These are phyloP conservation scores for Lymantria monacha DNA, from an alignment of 2,888 invertebrate genomes.

Conservation along the genomic window DNA sequence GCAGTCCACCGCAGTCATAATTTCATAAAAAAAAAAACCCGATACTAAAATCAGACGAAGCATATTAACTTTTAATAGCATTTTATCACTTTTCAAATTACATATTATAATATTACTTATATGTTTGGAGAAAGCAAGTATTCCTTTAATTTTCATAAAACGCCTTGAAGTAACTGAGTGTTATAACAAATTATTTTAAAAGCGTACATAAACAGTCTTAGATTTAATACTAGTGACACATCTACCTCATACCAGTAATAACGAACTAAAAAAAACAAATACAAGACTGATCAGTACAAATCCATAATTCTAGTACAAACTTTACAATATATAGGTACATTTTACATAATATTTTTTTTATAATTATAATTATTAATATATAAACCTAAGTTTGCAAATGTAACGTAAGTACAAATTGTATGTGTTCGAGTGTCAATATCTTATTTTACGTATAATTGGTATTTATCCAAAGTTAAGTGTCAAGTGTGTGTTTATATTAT, in stretches of 20 bases:
- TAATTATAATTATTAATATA: conserved; percentile 40
- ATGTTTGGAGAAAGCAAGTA: conserved; percentile 21
- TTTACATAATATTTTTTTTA: conserved; percentile 51
- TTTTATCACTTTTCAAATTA: conserved; percentile 12
- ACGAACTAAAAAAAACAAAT: conserved; percentile 50
- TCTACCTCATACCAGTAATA: conserved; percentile 62
- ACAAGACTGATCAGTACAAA: conserved; percentile 79
- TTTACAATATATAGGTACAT: conserved; percentile 42
- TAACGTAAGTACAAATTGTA: conserved; percentile 78
- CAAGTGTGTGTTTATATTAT: conserved; percentile 76
- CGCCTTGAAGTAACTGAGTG: background rate
- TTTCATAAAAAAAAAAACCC: conserved; percentile 19
- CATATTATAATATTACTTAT: conserved; percentile 14
- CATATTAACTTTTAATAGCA: conserved; percentile 9
- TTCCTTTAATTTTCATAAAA: conserved; percentile 19
- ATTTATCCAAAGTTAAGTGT: conserved; percentile 79
- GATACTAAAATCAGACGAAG: conserved; percentile 23
- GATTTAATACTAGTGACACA: conserved; percentile 7
- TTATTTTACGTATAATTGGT: conserved; percentile 67
- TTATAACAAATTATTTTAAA: background rate
- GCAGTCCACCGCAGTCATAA: conserved; percentile 59
- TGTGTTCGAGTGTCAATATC: conserved; percentile 77
- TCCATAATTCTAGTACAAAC: conserved; percentile 66
- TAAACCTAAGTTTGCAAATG: conserved; percentile 62
- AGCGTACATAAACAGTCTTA: background rate